phyloP scores from a whole-genome alignment of 2,113 vertebrate species.

The Aythya baeri region DNA sequence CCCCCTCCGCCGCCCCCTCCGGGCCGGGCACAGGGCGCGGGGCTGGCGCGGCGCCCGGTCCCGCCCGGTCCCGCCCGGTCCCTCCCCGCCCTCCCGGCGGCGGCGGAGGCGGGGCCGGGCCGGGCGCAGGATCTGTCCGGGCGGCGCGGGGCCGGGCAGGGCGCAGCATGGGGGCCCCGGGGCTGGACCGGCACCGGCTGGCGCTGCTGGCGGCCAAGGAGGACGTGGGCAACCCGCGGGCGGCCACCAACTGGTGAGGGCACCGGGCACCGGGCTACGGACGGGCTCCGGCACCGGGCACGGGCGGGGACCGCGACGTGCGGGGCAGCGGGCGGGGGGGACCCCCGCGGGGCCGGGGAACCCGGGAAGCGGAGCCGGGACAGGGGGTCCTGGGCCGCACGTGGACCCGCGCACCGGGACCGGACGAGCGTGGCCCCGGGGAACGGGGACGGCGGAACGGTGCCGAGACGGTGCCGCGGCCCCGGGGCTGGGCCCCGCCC shows the following conservation, averaged over 20 bases:
- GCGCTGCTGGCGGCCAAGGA: conserved; percentile 85
- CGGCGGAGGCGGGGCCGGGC: background rate
- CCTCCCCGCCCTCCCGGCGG: background rate
- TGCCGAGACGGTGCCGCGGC: too few relatives aligned
- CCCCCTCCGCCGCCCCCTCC: too few relatives aligned
- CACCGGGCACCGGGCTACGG: too few relatives aligned
- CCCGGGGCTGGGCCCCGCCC: background rate
- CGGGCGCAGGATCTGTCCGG: background rate
- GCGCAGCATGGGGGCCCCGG: conserved; percentile 67
- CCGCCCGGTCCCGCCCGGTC: background rate
- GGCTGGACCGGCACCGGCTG: conserved; percentile 84
- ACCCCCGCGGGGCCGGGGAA: too few relatives aligned
- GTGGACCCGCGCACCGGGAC: background rate
- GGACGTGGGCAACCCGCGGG: conserved; percentile 83
- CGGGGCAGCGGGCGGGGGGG: too few relatives aligned
- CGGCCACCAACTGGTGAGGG: conserved; percentile 83
- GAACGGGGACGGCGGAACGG: background rate
- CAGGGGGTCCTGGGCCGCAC: background rate
- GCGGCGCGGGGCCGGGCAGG: background rate
- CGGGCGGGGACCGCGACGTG: too few relatives aligned
- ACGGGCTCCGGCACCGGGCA: too few relatives aligned
- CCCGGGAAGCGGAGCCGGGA: background rate
- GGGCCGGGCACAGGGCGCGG: too few relatives aligned
- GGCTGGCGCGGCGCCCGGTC: background rate
- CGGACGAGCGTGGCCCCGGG: background rate